Base-by-base conservation (phyloP, 2,797 vertebrate species). In the Alosa sapidissima region DNA sequence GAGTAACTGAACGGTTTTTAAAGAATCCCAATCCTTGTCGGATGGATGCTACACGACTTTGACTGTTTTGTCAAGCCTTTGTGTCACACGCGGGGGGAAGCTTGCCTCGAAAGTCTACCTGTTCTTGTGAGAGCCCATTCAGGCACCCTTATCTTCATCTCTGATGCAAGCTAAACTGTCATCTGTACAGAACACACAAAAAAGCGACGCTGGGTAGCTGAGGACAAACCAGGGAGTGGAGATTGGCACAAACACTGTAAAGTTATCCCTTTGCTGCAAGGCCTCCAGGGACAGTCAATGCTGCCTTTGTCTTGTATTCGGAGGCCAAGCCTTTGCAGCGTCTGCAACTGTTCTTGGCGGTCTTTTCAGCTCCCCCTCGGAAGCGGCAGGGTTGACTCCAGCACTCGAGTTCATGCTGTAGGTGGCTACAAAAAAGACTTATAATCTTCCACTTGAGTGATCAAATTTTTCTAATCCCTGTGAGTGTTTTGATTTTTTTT, bases 141-240 rank as follows among this genome's bases (percentile, higher is more conserved):
- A 78, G 16, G 36, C 2, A 47, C 14, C 72, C 41, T 47, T 78
- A 78, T 78, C 72, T 78, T 3, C 41, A 78, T 78, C 72, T 45
- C 0, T 1, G 72, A 78, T 14, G 65, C 28, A 72, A 72, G 33
- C 65, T 72, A 72, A 72, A 72, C 28, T 72, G 65, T 41, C 5
- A 72, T 28, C 65, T 72, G 65, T 36, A 36, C 65, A 13, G 5
- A 4, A 72, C 65, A 21, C 36, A 78, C 68, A 45, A 36, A 4
- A 78, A 78, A 78, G 7, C 41, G 72, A 78, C 21, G 72, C 36
- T 47, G 68, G 14, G 6, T 47, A 47, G 4, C 16, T 5, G 41
- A 78, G 41, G 72, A 78, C 72, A 78, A 78, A 78, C 41, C 72
- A 36, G 72, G 72, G 72, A 78, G 72, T 78, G 72, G 72, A 47